Evolutionary conservation across 2,113 vertebrate genomes (phyloP).

Genomic region (Nerophis lumbriciformis): DNA sequence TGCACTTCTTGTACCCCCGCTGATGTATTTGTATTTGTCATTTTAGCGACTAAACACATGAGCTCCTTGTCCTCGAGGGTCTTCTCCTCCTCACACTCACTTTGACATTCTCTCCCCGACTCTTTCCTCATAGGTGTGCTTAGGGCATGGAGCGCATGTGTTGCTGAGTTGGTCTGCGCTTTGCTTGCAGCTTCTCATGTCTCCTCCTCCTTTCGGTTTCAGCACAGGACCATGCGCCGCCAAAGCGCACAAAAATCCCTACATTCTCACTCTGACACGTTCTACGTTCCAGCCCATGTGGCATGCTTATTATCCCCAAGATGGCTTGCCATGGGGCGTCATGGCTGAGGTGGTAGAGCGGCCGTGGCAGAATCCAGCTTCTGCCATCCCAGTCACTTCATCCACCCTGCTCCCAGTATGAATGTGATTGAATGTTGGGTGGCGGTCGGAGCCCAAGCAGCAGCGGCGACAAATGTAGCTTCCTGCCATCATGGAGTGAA

Average conservation of each 20-base stretch:
- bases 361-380: no score
- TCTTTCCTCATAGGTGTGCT: conserved; percentile 65
- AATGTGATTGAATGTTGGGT: no score
- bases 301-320: conserved; percentile 43
- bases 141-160: conserved; percentile 74
- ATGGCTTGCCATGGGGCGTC: conserved; percentile 3
- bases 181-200: conserved; percentile 68
- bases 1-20: background rate
- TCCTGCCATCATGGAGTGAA: no score
- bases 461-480: no score
- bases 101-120: conserved; percentile 18
- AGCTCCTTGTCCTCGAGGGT: conserved; percentile 10
- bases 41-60: conserved; percentile 6
- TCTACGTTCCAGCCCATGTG: conserved; percentile 52
- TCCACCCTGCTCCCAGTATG: no score
- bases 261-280: conserved; percentile 38
- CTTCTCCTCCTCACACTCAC: background rate
- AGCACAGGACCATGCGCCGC: conserved; percentile 40
- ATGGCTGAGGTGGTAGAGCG: no score
- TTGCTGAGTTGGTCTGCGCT: conserved; percentile 60
- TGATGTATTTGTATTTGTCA: background rate
- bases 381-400: no score
- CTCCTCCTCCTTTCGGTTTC: conserved; percentile 40
- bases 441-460: no score
- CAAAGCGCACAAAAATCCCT: conserved; percentile 25